A percentile compares a stretch with the other conserved stretches of the same genome.
phyloP scores from a whole-genome alignment of 1,140 invertebrate genomes.

The Achatina immaculata region DNA sequence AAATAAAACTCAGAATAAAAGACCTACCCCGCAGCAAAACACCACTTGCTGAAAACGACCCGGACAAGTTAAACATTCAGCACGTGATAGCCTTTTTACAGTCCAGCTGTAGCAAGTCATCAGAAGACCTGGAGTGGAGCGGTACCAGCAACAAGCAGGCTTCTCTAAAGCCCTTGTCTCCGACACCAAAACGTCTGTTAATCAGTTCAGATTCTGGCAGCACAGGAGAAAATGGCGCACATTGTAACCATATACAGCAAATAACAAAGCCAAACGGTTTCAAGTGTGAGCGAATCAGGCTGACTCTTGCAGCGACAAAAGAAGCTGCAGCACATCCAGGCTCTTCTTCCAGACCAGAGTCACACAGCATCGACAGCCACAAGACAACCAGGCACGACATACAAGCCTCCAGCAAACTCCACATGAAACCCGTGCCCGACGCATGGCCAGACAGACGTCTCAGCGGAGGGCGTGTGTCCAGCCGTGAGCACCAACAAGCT shows the following conservation, averaged over 20 bases:
- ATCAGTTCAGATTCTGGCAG: background rate
- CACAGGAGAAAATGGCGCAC: no score
- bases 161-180: background rate
- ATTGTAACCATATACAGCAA: background rate
- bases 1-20: constrained; percentile 58
- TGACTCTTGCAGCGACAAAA: background rate
- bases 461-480: no score
- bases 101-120: background rate
- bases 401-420: no score
- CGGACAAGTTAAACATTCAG: constrained; percentile 63
- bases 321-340: background rate
- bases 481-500: no score
- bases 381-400: background rate
- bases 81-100: constrained; percentile 58
- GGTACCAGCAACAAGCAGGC: background rate
- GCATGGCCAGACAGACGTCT: no score
- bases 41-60: constrained; percentile 60
- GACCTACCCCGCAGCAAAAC: constrained; percentile 59
- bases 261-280: background rate
- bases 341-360: background rate
- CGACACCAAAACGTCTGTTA: background rate
- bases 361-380: background rate
- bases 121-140: background rate
- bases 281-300: no score
- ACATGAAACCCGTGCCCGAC: no score